Evolutionary conservation across 2,888 invertebrate species (phyloP), one percentile per base, ranked within the genome.

Genomic region (Ophion ellenae): DNA sequence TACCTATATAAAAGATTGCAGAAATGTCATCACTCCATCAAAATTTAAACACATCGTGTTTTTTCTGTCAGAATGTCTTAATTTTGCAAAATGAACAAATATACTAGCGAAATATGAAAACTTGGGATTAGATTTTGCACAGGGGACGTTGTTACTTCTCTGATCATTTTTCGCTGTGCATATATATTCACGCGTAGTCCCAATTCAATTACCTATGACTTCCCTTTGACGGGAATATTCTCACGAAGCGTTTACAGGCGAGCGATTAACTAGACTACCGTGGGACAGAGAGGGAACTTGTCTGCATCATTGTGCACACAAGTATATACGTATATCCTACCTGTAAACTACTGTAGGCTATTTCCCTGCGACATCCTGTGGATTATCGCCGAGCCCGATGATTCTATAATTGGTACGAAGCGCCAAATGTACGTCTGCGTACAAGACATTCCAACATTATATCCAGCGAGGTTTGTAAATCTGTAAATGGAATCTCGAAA

Each of bases 381-480:
- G 87, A 66, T 90, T 90, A 90, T 90, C 88, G 87, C 84, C 85
- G 75, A 74, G 66, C 75, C 78, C 81, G 70, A 76, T 87, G 87
- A 88, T 86, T 89, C 85, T 83, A 89, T 87, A 89, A 89, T 90
- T 88, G 90, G 86, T 85, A 77, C 82, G 86, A 88, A 86, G 77
- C 79, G 63, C 61, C n/a, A 80, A 73, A 36, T 36, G 47, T 40
- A 17, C 20, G 10, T 24, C 69, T 70, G 11, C 24, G 24, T 36
- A 53, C 3, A 5, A 53, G 32, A 75, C 75, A 64, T 63, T 47
- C 32, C 28, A 20, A 28, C 53, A 40, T 67, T 63, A 28, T 45
- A 75, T 2, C 47, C 47, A 47, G 47, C 47, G 10, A 47, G 3
- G 17, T 47, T 47, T 14, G 47, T 47, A 47, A 47, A 47, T 47